Evolutionary conservation across 2,888 invertebrate genomes (phyloP), one percentile per base, ranked within the genome.

Genomic region (Cotesia congregata): DNA sequence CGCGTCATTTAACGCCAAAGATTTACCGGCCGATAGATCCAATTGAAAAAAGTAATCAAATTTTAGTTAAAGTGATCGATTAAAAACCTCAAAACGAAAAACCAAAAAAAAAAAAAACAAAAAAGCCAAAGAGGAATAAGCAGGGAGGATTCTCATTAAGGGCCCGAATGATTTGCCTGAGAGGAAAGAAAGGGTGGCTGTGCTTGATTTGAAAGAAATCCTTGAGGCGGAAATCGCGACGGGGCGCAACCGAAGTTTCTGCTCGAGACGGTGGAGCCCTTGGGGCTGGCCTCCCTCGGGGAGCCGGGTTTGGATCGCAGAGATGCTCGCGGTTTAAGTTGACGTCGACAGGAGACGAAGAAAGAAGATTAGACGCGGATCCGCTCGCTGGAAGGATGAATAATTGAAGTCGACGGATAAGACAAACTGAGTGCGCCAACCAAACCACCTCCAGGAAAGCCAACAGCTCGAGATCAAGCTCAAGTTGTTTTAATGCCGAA

Each of bases 381-480:
- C 65, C 75, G 74, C 70, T 75, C 74, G 17, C 69, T 74, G 77
- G 74, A 78, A 75, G 76, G 82, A 84, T 85, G 84, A 85, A 84
- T 85, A 85, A 85, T 84, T 85, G 84, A 84, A 83, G 77, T 81
- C 82, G 80, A 79, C 75, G 80, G 81, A 82, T 80, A 77, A 80
- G 79, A 81, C 82, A 83, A 85, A 83, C 83, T 80, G 30, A 30
- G 30, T 3, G 2, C 3, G 30, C 76, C 61, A 72, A 68, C 67
- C 62, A 61, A 72, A 68, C 67, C 62, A 61, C 65, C 62, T 30
- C 30, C 30, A 30, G 30, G 30, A 30, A 78, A 61, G 59, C 69
- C 50, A 12, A 50, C 50, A 50, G 73, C 67, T 76, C 74, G 71
- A 72, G 71, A 7, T 50, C 7, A 50, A 50, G 50, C 50, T 12